A percentile compares a stretch with the other conserved stretches of the same genome.
These are phyloP conservation scores for Acrocera orbiculus DNA, from an alignment of 2,888 invertebrate genomes.

Conservation along the genomic window DNA sequence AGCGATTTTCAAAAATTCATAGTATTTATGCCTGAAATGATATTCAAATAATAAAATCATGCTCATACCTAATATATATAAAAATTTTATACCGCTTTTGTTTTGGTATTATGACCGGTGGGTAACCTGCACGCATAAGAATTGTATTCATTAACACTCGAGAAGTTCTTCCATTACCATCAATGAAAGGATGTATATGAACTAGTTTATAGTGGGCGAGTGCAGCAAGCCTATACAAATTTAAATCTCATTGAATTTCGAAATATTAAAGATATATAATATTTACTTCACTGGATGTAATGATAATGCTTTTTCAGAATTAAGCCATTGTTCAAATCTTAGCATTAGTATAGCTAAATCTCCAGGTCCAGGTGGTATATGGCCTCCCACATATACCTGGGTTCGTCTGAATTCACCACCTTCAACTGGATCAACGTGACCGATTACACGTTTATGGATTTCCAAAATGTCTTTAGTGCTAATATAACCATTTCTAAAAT, in stretches of 20 bases:
- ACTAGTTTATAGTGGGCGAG: slow-evolving; percentile 93
- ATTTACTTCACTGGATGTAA: slow-evolving; percentile 69
- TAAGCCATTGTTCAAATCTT: slow-evolving; percentile 83
- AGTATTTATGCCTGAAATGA: slow-evolving; percentile 49
- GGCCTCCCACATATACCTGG: slow-evolving; percentile 91
- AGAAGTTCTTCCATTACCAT: slow-evolving; percentile 93
- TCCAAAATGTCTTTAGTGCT: slow-evolving; percentile 74
- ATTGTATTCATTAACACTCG: slow-evolving; percentile 90
- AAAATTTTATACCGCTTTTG: slow-evolving; percentile 41
- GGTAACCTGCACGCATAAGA: slow-evolving; percentile 88
- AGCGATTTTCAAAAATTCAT: slow-evolving; percentile 74
- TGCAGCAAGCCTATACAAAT: slow-evolving; percentile 66
- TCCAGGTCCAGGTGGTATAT: slow-evolving; percentile 75
- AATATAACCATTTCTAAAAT: slow-evolving; percentile 49
- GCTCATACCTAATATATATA: background rate
- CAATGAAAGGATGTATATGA: slow-evolving; percentile 90
- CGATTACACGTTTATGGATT: slow-evolving; percentile 81
- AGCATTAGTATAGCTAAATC: slow-evolving; percentile 67
- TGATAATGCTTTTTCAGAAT: slow-evolving; percentile 67
- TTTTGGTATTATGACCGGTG: slow-evolving; percentile 86
- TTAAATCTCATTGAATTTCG: background rate
- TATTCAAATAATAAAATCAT: background rate
- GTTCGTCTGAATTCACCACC: slow-evolving; percentile 76
- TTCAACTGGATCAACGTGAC: slow-evolving; percentile 84
- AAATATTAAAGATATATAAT: slow-evolving; percentile 7